These are phyloP conservation scores for Halcyon smyrnensis DNA, from an alignment of 2,797 vertebrate genomes.

Conservation along the genomic window DNA sequence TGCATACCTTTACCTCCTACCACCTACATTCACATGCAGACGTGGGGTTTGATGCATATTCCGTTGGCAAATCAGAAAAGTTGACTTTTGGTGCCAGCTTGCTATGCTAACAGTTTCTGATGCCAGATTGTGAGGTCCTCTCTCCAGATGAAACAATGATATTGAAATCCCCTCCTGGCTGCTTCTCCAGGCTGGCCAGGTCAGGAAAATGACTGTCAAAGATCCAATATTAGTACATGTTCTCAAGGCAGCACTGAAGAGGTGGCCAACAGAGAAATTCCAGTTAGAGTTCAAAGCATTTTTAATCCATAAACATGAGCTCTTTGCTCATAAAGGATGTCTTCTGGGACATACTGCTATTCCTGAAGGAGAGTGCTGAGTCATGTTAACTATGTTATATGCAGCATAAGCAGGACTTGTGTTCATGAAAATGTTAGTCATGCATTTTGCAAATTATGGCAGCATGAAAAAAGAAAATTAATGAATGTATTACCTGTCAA, in stretches of 20 bases:
- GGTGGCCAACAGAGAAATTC: conserved; percentile 37
- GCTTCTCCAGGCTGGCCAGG: background rate
- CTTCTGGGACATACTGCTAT: conserved; percentile 5
- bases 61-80: background rate
- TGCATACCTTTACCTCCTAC: background rate
- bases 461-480: background rate
- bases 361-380: conserved; percentile 51
- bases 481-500: background rate
- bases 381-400: conserved; percentile 20
- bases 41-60: background rate
- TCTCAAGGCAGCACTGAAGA: conserved; percentile 33
- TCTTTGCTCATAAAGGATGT: conserved; percentile 14
- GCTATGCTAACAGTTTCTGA: background rate
- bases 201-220: background rate
- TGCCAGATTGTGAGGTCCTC: background rate
- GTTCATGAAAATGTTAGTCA: background rate
- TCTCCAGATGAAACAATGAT: background rate
- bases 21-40: background rate
- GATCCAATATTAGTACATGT: background rate
- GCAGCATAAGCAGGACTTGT: background rate
- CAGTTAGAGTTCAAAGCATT: conserved; percentile 52
- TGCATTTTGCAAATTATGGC: background rate
- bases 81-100: background rate
- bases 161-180: background rate
- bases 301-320: conserved; percentile 62